Evolutionary conservation across 2,113 vertebrate species (phyloP).

Genomic region (Rhineura floridana): DNA sequence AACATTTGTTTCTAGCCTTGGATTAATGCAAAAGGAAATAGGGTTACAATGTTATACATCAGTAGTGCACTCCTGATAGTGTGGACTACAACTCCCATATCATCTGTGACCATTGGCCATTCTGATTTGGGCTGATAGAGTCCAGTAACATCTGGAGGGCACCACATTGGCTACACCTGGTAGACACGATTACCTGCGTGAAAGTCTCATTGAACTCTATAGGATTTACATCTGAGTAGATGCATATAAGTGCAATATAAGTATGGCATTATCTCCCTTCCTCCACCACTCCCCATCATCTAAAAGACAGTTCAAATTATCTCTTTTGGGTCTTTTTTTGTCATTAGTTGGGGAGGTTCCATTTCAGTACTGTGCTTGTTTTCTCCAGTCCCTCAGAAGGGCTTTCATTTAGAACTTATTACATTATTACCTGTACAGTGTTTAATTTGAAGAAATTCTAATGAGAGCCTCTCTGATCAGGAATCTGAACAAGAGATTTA

Average conservation of each 20-base stretch:
- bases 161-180: too few relatives aligned
- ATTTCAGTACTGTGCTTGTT: neutral
- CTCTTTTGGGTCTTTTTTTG: neutral
- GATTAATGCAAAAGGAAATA: too few relatives aligned
- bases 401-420: conserved; percentile 5
- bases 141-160: neutral
- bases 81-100: neutral
- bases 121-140: too few relatives aligned
- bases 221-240: neutral
- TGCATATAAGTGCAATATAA: neutral
- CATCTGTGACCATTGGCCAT: neutral
- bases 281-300: neutral
- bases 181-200: neutral
- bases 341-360: neutral
- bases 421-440: neutral
- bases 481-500: neutral
- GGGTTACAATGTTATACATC: too few relatives aligned
- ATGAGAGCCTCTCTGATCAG: neutral
- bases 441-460: conserved; percentile 21
- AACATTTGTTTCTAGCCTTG: neutral
- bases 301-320: neutral
- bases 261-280: neutral
- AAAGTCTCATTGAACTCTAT: neutral
- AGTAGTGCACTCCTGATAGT: too few relatives aligned
- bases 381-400: neutral